Percentiles rank a stretch among this genome's conserved stretches.
phyloP scores from a whole-genome alignment of 2,113 vertebrate genomes.

The Globicephala melas region DNA sequence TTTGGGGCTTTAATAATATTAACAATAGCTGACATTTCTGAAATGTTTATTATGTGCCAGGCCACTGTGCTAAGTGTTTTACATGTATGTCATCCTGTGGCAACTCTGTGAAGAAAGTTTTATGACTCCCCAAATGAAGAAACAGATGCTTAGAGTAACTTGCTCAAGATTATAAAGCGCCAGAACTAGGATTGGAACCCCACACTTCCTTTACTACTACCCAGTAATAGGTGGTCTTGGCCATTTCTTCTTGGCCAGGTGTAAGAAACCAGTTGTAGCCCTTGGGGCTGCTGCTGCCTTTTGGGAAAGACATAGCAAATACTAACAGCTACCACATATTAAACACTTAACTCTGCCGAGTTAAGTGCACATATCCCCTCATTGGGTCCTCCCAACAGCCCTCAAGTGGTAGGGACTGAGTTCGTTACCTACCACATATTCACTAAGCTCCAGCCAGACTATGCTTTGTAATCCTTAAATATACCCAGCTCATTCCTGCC shows the following conservation, averaged over 20 bases:
- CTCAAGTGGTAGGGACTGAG: not conserved
- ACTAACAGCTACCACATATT: not conserved
- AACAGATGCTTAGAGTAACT: not conserved
- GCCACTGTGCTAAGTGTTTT: not conserved
- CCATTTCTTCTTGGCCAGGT: not conserved
- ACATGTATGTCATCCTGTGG: not conserved
- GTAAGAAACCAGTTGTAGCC: not conserved
- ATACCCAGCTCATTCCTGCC: not conserved
- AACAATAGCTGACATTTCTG: not conserved
- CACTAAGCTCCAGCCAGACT: not conserved
- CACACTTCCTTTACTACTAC: not conserved
- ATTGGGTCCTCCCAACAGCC: not conserved
- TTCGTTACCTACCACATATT: not conserved
- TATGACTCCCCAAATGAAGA: not conserved
- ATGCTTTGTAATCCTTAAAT: not conserved
- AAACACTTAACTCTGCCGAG: not conserved
- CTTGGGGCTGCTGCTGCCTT: not conserved
- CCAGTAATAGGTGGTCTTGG: not conserved
- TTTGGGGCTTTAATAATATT: not conserved
- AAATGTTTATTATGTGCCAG: not conserved
- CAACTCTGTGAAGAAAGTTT: not conserved
- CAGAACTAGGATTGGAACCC: not conserved
- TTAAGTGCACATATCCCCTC: not conserved
- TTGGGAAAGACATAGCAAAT: not conserved
- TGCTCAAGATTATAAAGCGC: not conserved